These are phyloP conservation scores for Torymus auratus DNA, from an alignment of 2,888 invertebrate species.

Conservation along the genomic window DNA sequence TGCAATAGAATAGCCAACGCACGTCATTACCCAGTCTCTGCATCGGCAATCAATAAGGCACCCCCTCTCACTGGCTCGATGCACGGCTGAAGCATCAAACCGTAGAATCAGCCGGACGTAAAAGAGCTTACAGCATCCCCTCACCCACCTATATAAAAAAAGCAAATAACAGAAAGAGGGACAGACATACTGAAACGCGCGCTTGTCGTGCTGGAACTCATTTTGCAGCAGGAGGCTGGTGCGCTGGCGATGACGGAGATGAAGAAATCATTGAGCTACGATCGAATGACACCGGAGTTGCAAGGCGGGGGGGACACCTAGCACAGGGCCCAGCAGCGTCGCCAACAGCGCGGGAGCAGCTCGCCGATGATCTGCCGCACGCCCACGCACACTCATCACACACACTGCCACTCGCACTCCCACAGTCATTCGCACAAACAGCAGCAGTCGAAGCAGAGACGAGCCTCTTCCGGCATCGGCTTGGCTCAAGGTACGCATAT, in stretches of 20 bases:
- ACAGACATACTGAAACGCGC: constrained; percentile 66
- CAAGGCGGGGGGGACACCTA: constrained; percentile 76
- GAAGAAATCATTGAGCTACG: constrained; percentile 82
- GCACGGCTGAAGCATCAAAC: constrained; percentile 1
- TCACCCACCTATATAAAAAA: neutral
- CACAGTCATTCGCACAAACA: constrained; percentile 76
- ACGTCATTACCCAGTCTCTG: too few relatives aligned
- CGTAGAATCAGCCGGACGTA: neutral
- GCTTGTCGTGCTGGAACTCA: constrained; percentile 47
- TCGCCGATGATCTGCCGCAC: constrained; percentile 57
- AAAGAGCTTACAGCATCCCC: neutral
- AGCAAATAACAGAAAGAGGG: neutral
- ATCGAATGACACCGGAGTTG: constrained; percentile 78
- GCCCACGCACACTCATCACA: constrained; percentile 73
- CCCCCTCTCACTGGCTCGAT: too few relatives aligned
- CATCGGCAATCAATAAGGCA: too few relatives aligned
- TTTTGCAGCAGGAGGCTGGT: constrained; percentile 79
- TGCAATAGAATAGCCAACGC: too few relatives aligned
- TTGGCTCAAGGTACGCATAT: constrained; percentile 72
- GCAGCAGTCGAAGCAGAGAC: constrained; percentile 73
- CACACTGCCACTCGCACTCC: constrained; percentile 74
- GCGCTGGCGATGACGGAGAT: constrained; percentile 83
- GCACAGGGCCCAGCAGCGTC: constrained; percentile 66
- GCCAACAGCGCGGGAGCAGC: constrained; percentile 65
- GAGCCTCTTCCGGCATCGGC: constrained; percentile 75